These are phyloP conservation scores for Columba janthina DNA, from an alignment of 2,113 vertebrate species.

Conservation along the genomic window DNA sequence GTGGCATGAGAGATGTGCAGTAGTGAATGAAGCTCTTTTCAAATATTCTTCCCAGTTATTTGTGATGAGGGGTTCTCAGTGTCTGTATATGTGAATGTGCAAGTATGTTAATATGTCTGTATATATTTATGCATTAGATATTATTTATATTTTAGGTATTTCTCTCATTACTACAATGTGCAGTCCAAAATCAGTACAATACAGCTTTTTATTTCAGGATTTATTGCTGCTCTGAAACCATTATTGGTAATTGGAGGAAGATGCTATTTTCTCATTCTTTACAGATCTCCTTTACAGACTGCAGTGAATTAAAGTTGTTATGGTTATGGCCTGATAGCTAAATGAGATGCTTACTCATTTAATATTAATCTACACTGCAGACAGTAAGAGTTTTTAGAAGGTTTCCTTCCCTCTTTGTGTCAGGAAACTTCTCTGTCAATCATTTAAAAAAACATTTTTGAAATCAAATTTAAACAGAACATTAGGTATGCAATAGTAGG, in stretches of 20 bases:
- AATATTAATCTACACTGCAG: neutral
- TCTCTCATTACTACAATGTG: neutral
- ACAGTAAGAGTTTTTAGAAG: neutral
- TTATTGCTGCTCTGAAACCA: neutral
- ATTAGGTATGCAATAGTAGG: neutral
- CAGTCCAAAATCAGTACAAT: neutral
- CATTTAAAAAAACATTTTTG: neutral
- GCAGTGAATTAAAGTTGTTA: neutral
- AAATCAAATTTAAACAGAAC: neutral
- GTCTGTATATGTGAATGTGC: neutral
- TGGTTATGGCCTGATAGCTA: neutral
- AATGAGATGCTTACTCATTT: neutral
- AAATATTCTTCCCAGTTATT: neutral
- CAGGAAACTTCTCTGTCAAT: neutral
- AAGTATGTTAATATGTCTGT: neutral
- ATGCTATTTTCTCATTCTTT: neutral
- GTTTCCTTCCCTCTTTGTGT: neutral
- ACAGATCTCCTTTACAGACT: neutral
- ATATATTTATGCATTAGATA: neutral
- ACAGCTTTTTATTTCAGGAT: neutral
- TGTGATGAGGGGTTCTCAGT: neutral
- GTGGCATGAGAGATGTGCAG: accelerated
- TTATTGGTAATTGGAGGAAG: neutral
- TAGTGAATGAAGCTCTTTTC: neutral
- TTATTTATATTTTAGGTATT: neutral